Conservation (phyloP, 64 coral and sea anemone genomes). For the Dendrophyllia cribrosa region DNA sequence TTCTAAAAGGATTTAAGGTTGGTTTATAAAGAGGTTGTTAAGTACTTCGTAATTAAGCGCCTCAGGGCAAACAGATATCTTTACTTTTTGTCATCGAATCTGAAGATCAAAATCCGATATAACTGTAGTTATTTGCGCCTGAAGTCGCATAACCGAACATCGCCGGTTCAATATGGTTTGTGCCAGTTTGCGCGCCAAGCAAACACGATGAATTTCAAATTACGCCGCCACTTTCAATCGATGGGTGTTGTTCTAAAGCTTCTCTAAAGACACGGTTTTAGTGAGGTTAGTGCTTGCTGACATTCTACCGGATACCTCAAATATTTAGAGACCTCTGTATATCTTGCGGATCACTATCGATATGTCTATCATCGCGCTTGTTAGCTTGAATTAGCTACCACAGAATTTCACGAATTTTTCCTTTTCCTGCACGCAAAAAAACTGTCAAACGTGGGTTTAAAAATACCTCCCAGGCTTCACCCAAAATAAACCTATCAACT, state of each 20-base stretch:
- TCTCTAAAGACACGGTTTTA: neutral
- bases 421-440: constrained; percentile 27
- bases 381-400: constrained; percentile 10
- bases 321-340: constrained; percentile 37
- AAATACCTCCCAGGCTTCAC: neutral
- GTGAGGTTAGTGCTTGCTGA: neutral
- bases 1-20: neutral
- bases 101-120: constrained; percentile 42
- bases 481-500: constrained; percentile 9
- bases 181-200: neutral
- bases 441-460: neutral
- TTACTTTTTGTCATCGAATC: constrained; percentile 35
- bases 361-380: constrained; percentile 13
- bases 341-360: constrained; percentile 23
- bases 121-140: constrained; percentile 19
- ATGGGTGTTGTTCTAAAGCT: neutral
- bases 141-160: neutral
- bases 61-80: constrained; percentile 24
- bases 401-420: constrained; percentile 24
- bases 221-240: neutral
- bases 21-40: neutral
- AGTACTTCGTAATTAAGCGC: constrained; percentile 41
- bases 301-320: constrained; percentile 4
- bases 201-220: neutral
- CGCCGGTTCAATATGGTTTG: neutral